Percentiles rank a stretch among this genome's conserved stretches.
These are phyloP conservation scores for Alosa sapidissima DNA, from an alignment of 2,797 vertebrate species.

Conservation along the genomic window DNA sequence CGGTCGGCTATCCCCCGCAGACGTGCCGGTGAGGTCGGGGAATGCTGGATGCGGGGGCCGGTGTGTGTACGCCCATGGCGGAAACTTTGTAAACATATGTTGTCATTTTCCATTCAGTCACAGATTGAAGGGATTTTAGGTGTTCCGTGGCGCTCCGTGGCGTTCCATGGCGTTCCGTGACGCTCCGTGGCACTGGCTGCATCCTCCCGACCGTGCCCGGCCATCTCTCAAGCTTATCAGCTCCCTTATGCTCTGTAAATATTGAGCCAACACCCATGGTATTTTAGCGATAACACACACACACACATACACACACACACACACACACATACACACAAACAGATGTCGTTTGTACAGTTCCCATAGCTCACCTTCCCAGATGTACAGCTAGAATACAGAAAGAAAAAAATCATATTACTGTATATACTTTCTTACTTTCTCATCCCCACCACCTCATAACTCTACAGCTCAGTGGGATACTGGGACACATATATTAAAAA, in stretches of 20 bases:
- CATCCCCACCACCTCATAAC: background rate
- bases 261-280: constrained; percentile 1
- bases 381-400: background rate
- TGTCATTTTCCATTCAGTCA: background rate
- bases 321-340: background rate
- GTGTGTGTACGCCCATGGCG: background rate
- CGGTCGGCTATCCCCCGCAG: too few relatives aligned
- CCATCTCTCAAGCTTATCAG: background rate
- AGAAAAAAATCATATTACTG: background rate
- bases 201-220: background rate
- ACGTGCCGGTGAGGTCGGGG: too few relatives aligned
- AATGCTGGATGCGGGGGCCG: background rate
- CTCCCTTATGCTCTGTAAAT: constrained; percentile 1
- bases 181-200: background rate
- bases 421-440: background rate
- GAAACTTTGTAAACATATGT: background rate
- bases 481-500: background rate
- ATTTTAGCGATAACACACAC: constrained; percentile 4
- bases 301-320: background rate
- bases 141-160: background rate
- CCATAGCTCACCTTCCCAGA: background rate
- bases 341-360: background rate
- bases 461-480: background rate
- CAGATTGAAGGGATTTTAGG: background rate
- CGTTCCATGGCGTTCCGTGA: background rate